Base-by-base conservation (phyloP, 2,888 invertebrate genomes). In the Epirrhoe tristata region DNA sequence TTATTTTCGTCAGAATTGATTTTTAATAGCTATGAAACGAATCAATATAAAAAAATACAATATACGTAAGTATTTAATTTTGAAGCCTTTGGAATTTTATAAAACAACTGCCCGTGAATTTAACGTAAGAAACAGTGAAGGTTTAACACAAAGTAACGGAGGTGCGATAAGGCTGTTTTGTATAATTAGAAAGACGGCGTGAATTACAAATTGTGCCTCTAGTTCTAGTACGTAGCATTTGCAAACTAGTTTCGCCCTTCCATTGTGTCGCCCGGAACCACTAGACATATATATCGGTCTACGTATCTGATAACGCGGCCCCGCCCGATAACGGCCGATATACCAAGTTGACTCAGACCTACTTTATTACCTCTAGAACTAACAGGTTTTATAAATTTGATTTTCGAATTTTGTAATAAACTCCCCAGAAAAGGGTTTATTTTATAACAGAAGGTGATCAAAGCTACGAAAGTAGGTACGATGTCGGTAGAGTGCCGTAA, bases 221-320 rank as follows among this genome's bases (percentile, higher is more conserved):
- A 32, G 32, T 5, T 59, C 31, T 10, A 52, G 32, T 53, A 36
- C 43, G 53, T 53, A 59, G 52, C 53, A 59, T 66, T 65, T 63
- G 63, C 61, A 61, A 51, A 58, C 52, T 61, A 60, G 63, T 63
- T 63, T 58, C 59, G 55, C 57, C 66, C 64, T 50, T 63, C 53
- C 58, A 66, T 71, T 69, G 67, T 66, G 58, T 57, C 39, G 61
- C 24, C 50, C 53, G 68, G 55, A 51, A 61, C 50, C 54, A 58
- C 64, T 55, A 64, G 59, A 55, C 56, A 59, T 64, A 24, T 24
- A 70, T 74, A 74, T 71, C 73, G 59, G 69, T 57, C 72, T 75
- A 74, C 82, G 70, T 91, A 93, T 90, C 91, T 89, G 93, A 93
- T 92, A 93, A 92, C 82, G 77, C 70, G 72, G 70, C 67, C 72